Evolutionary conservation across 2,113 vertebrate species (phyloP), one percentile per base, ranked within the genome.

Genomic region (Marcusenius ussheri): DNA sequence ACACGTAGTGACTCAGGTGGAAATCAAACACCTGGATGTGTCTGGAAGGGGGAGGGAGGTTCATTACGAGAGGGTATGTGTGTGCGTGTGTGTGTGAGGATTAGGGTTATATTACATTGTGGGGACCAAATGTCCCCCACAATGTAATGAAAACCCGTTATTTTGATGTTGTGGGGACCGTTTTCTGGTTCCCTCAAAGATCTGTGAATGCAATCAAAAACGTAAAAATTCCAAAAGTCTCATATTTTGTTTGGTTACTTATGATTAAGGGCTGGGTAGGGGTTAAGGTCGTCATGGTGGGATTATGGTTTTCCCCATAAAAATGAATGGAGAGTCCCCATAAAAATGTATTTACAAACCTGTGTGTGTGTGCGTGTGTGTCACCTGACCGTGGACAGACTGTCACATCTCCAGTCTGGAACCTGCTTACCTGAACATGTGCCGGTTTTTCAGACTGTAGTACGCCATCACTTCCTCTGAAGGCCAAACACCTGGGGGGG

Each of bases 1-100:
- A 96, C 97, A 96, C 95, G 96, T 96, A 97, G 96, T 58, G 97
- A 97, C 96, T 97, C 97, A 96, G 98, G 97, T 97, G 96, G 95
- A 98, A 98, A 99, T 99, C 97, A 99, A 98, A 98, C 96, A 94
- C 93, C 95, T 96, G 94, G 94, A 95, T 45, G 35, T 42, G 42
- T 45, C 91, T 90, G 93, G 92, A 89, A 90, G 4, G 58, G 3
- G 90, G 35, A 15, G 39, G 19, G 27, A 50, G 5, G 35, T 9
- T 80, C 13, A 80, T 2, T 17, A 42, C 0, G 77, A 8, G 17
- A 39, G 74, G 1, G 77, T 50, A n/a, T 31, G 70, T 47, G 17
- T n/a, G 53, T 39, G 15, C 3, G 77, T 46, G 80, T 83, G 39
- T 83, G 39, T 83, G 42, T 83, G 42, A 13, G 62, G n/a, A 70